A percentile compares a stretch with the other conserved stretches of the same genome.
Conservation (phyloP, 1,140 invertebrate genomes). For the Choristoneura fumiferana region DNA sequence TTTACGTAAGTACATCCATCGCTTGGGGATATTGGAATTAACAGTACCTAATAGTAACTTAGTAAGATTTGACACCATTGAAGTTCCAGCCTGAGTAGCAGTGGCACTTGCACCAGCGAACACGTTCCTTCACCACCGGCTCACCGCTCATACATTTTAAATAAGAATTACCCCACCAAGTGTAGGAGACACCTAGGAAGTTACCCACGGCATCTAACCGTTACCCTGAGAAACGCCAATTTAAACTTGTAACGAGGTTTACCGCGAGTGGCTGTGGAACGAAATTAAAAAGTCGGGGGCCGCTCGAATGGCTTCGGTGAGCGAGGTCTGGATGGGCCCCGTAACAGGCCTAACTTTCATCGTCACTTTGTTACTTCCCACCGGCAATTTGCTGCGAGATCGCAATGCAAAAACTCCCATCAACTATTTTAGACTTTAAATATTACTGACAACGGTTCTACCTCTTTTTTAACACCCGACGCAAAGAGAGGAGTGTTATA, state of each 20-base stretch:
- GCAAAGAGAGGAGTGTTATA: no score
- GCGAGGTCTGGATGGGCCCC: conserved; percentile 45
- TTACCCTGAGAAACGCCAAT: conserved; percentile 76
- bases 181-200: conserved; percentile 57
- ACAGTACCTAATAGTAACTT: no score
- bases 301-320: conserved; percentile 51
- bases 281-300: conserved; percentile 72
- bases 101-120: conserved; percentile 2
- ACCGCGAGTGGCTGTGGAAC: conserved; percentile 68
- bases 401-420: conserved; percentile 45
- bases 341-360: conserved; percentile 67
- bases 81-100: no score
- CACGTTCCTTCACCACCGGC: not conserved
- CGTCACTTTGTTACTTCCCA: conserved; percentile 59
- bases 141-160: conserved; percentile 66
- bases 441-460: no score
- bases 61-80: no score
- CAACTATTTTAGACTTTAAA: conserved; percentile 18
- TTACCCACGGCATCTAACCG: conserved; percentile 63
- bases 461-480: no score
- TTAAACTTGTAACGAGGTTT: conserved; percentile 77
- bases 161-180: conserved; percentile 63
- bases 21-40: no score
- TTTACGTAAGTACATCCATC: no score
- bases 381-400: conserved; percentile 54